Evolutionary conservation across 1,140 invertebrate genomes (phyloP), one percentile per base, ranked within the genome.

Genomic region (Drosophila virilis): DNA sequence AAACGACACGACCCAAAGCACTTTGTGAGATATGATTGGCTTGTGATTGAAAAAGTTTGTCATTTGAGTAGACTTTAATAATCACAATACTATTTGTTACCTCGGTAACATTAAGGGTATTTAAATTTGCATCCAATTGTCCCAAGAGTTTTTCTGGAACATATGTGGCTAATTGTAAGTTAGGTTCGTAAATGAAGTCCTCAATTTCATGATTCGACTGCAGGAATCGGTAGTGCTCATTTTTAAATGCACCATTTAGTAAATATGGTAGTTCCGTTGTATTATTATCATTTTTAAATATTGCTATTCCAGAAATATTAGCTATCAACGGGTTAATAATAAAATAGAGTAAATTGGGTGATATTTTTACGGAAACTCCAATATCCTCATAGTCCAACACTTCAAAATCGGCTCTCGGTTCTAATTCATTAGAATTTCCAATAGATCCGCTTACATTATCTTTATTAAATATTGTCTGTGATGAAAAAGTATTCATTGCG

Each of bases 281-380:
- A 6, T 33, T 15, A 4, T 55, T 54, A 8, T 45, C 46, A 50
- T 77, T 73, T 10, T 59, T 43, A 50, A 92, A 92, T 35, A 95
- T 42, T n/a, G 93, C 93, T 45, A 95, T 80, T n/a, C 94, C 94
- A 45, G 93, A 93, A 37, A 94, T 88, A 76, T 95, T 94, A 42
- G 93, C 93, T 35, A 91, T 69, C 7, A 67, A 46, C 2, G 94
- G 94, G 88, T 94, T 93, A 3, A 93, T 93, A 40, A 93, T 86
- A 79, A 94, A 94, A 48, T 93, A 90, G 9, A 94, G 59, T 91
- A 93, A 92, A 81, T 93, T 86, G 54, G 92, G 85, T 74, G 93
- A 92, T 32, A 93, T 40, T 46, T 78, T 71, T 48, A 73, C 65
- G 17, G 77, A 73, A 6, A 78, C 62, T 46, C 78, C 77, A 22